Conservation (phyloP, 1,140 invertebrate genomes). For the Conus betulinus region DNA sequence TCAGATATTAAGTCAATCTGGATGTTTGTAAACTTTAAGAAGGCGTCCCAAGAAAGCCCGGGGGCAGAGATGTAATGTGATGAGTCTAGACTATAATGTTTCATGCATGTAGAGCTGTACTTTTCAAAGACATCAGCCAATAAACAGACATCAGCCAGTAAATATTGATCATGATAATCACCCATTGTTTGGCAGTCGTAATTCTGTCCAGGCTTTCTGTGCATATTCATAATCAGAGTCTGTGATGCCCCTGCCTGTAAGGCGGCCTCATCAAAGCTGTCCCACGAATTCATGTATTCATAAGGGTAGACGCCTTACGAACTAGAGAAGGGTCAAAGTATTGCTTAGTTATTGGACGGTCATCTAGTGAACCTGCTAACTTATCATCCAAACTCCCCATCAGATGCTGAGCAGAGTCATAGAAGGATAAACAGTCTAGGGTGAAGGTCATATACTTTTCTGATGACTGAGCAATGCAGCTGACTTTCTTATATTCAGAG, state of each 20-base stretch:
- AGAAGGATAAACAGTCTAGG: conserved; percentile 8
- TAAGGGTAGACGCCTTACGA: conserved; percentile 45
- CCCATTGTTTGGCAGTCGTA: conserved; percentile 68
- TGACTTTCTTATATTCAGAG: conserved; percentile 49
- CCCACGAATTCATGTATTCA: conserved; percentile 57
- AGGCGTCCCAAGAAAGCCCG: no score
- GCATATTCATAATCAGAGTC: conserved; percentile 59
- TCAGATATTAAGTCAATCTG: no score
- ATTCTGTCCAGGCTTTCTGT: conserved; percentile 56
- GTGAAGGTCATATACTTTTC: conserved; percentile 64
- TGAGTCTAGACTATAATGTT: no score
- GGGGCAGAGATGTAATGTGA: no score
- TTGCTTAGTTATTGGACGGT: background rate
- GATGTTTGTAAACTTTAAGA: no score
- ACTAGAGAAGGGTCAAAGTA: conserved; percentile 29
- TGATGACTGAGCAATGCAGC: conserved; percentile 48
- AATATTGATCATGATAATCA: conserved; percentile 75
- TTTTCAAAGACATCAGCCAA: no score
- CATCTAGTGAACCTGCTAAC: background rate
- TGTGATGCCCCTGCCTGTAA: conserved; percentile 41
- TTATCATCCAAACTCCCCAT: background rate
- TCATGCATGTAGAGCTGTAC: no score
- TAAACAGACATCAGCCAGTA: conserved; percentile 37
- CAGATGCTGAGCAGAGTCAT: conserved; percentile 26
- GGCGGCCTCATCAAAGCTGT: conserved; percentile 56